Evolutionary conservation across 2,888 invertebrate genomes (phyloP).

Genomic region (Mythimna impura): DNA sequence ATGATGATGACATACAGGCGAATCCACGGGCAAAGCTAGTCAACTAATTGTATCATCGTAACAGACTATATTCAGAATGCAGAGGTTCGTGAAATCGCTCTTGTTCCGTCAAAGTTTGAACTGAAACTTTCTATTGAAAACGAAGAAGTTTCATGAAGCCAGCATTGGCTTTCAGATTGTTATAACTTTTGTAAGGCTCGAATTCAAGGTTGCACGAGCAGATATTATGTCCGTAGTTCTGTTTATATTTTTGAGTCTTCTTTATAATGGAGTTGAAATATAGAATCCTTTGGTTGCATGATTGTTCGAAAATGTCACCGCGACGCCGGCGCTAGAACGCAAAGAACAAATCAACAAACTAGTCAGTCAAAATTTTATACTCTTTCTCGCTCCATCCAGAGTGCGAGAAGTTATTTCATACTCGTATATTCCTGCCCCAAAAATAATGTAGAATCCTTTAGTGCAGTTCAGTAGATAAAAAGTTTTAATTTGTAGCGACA

Average conservation of each 20-base stretch:
- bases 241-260: neutral
- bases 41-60: conserved; percentile 5
- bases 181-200: conserved; percentile 34
- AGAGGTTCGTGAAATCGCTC: conserved; percentile 20
- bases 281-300: too few relatives aligned
- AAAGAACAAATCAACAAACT: too few relatives aligned
- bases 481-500: too few relatives aligned
- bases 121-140: conserved; percentile 46
- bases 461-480: too few relatives aligned
- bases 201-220: conserved; percentile 15
- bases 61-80: conserved; percentile 7
- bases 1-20: too few relatives aligned
- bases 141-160: conserved; percentile 28
- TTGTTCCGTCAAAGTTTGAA: conserved; percentile 24
- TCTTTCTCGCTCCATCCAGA: too few relatives aligned
- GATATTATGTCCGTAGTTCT: neutral
- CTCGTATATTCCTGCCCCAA: too few relatives aligned
- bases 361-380: too few relatives aligned
- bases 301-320: too few relatives aligned
- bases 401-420: too few relatives aligned
- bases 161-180: conserved; percentile 39
- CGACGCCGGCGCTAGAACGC: too few relatives aligned
- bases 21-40: neutral
- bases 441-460: too few relatives aligned
- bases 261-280: neutral